Conservation (phyloP, 2,888 invertebrate genomes). For the Lamellibrachia satsuma region DNA sequence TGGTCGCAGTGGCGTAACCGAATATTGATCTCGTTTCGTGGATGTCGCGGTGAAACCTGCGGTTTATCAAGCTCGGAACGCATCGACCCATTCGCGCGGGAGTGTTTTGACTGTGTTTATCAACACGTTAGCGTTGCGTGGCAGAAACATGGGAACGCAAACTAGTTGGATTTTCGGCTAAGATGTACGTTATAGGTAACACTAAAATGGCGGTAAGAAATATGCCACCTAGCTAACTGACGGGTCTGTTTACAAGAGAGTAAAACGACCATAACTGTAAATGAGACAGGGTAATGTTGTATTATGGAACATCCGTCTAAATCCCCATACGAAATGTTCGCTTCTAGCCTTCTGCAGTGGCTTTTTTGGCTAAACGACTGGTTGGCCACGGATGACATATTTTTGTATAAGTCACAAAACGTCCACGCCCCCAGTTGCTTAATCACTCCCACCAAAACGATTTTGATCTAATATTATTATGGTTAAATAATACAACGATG, state of each 20-base stretch:
- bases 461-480: too few species aligned
- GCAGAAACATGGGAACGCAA: neutral
- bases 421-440: too few species aligned
- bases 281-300: neutral
- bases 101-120: constrained; percentile 11
- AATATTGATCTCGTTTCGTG: constrained; percentile 11
- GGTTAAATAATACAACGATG: too few species aligned
- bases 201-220: neutral
- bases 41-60: constrained; percentile 13
- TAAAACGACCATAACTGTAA: neutral
- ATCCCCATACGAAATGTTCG: neutral
- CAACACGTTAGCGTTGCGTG: constrained; percentile 9
- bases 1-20: constrained; percentile 1
- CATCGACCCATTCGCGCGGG: neutral
- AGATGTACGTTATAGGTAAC: neutral
- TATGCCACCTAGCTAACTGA: neutral
- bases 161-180: neutral
- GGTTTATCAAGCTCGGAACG: constrained; percentile 4
- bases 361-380: neutral
- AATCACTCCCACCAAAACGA: too few species aligned
- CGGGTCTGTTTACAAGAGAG: neutral
- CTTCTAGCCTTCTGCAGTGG: neutral
- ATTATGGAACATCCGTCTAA: neutral
- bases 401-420: too few species aligned
- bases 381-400: too few species aligned